Evolutionary conservation across 1,140 invertebrate genomes (phyloP), one percentile per base, ranked within the genome.

Genomic region (Tetraneura akinire): DNA sequence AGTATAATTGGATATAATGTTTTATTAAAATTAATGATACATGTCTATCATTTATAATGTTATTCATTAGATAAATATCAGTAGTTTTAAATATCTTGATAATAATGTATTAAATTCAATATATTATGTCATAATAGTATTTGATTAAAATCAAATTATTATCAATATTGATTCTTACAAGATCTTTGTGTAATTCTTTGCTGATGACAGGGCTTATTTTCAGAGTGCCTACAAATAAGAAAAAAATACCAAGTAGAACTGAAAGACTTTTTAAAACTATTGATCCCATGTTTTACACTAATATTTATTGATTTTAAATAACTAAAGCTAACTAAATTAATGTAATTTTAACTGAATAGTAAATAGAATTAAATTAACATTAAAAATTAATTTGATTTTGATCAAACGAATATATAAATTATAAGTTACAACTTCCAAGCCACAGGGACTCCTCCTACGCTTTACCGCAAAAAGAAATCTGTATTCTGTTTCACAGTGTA

Each of bases 121-220:
- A 64, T n/a, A 55, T 18, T n/a, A n/a, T 51, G 57, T 37, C 8
- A 64, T 32, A 64, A 64, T 62, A 62, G 18, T 32, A 64, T n/a
- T 62, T 26, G 16, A n/a, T n/a, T n/a, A n/a, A n/a, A n/a, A n/a
- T n/a, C n/a, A n/a, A 68, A 45, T 45, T 68, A 45, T 68, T 45
- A 23, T 37, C 14, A 32, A 80, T 53, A 73, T 51, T 73, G 13
- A 45, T 62, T 88, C 91, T 91, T 87, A 98, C 96, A 91, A 98
- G 91, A 89, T 98, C 96, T 89, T 96, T 96, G 86, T 98, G 96
- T 74, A 98, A 90, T 86, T 98, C 96, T 88, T 94, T 94, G 84
- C 94, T 97, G 80, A 98, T 91, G 82, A 92, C 90, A 81, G 95
- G 94, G 80, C 95, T 94, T 71, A 98, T 87, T 88, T 98, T 98